phyloP scores from a whole-genome alignment of 2,888 invertebrate genomes.

The Heteromurus nitidus region DNA sequence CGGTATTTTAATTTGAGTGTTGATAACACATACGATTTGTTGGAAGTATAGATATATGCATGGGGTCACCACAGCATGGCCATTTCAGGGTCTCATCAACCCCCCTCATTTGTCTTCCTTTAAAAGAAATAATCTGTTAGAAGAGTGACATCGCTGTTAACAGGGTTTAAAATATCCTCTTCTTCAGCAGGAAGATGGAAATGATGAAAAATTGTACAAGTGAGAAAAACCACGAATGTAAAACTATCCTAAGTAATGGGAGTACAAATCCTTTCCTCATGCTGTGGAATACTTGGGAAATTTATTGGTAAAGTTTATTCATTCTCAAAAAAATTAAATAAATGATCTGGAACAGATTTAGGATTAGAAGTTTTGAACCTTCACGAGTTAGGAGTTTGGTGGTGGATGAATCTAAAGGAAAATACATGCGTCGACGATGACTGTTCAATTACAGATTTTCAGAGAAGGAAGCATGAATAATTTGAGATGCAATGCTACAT shows the following conservation, averaged over 20 bases:
- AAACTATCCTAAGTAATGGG: too few species aligned
- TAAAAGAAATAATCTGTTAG: conserved; percentile 25
- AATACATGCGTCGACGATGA: too few species aligned
- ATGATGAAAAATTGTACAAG: conserved; percentile 41
- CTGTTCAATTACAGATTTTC: too few species aligned
- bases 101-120: conserved; percentile 38
- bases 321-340: conserved; percentile 56
- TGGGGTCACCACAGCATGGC: background rate
- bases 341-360: conserved; percentile 58
- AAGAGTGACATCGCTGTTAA: conserved; percentile 21
- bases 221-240: too few species aligned
- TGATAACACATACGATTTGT: too few species aligned
- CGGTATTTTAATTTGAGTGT: too few species aligned
- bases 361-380: conserved; percentile 20
- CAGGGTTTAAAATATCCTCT: conserved; percentile 21
- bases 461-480: conserved; percentile 14
- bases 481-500: conserved; percentile 10
- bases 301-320: conserved; percentile 53
- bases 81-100: conserved; percentile 45
- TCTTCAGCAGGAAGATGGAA: conserved; percentile 26
- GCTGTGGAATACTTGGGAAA: conserved; percentile 11
- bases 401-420: too few species aligned
- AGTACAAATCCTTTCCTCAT: conserved; percentile 30
- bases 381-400: too few species aligned
- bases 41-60: too few species aligned